Evolutionary conservation across 2,797 vertebrate genomes (phyloP).

Genomic region (Acipenser transmontanus): DNA sequence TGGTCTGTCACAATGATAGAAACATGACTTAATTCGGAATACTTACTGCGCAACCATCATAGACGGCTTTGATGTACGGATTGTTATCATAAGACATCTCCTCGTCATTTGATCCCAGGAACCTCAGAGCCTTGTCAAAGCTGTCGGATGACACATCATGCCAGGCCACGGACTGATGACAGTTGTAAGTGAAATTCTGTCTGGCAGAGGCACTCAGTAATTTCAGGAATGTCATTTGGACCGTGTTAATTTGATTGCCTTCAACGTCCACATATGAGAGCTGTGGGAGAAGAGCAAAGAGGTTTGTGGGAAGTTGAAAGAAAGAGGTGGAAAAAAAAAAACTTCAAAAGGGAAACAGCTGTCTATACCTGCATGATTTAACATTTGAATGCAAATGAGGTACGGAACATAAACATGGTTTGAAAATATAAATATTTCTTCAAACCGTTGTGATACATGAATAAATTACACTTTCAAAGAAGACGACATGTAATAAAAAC

Average conservation of each 20-base stretch:
- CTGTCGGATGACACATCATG: constrained; percentile 70
- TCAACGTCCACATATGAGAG: constrained; percentile 85
- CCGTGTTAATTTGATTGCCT: constrained; percentile 87
- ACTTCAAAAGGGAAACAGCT: too few relatives aligned
- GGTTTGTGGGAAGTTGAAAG: too few relatives aligned
- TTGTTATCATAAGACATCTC: constrained; percentile 94
- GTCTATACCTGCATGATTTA: too few relatives aligned
- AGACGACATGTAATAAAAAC: too few relatives aligned
- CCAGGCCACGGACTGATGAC: constrained; percentile 94
- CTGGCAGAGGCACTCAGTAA: constrained; percentile 93
- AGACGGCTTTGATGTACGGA: constrained; percentile 82
- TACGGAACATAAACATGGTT: too few relatives aligned
- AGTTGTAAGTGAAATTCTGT: constrained; percentile 95
- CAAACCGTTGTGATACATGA: too few relatives aligned
- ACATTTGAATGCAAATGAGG: too few relatives aligned
- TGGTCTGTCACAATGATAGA: too few relatives aligned
- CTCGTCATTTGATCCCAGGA: constrained; percentile 94
- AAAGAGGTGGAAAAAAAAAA: too few relatives aligned
- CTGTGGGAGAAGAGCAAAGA: constrained; percentile 41
- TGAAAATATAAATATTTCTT: too few relatives aligned
- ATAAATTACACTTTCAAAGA: too few relatives aligned
- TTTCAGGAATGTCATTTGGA: constrained; percentile 98
- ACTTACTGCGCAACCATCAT: constrained; percentile 85
- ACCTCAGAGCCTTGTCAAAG: constrained; percentile 81
- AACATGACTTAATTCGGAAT: too few relatives aligned